Conservation (phyloP, 2,113 vertebrate species). For the Albula glossodonta region DNA sequence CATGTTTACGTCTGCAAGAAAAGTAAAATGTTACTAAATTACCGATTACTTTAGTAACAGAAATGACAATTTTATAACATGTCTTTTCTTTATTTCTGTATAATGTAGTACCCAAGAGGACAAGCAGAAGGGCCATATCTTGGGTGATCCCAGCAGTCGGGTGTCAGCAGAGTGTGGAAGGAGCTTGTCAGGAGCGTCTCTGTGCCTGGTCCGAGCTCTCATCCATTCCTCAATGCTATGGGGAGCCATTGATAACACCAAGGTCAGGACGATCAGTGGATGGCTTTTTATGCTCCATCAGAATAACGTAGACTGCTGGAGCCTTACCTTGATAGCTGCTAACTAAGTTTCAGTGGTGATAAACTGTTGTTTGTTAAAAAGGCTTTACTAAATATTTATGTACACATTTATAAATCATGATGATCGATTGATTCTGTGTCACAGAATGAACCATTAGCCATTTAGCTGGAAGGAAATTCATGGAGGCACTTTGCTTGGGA, state of each 20-base stretch:
- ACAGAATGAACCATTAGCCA: no score
- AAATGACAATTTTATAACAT: neutral
- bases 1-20: neutral
- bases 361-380: no score
- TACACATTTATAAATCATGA: no score
- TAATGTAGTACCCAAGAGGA: neutral
- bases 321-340: no score
- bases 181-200: slow-evolving; percentile 32
- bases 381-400: no score
- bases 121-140: slow-evolving; percentile 31
- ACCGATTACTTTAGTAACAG: no score
- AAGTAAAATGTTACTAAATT: no score
- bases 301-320: neutral
- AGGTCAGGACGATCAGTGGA: slow-evolving; percentile 16
- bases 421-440: no score
- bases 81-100: neutral
- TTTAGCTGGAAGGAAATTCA: no score
- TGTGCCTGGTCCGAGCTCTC: slow-evolving; percentile 33
- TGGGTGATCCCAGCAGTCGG: slow-evolving; percentile 30
- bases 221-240: slow-evolving; percentile 45
- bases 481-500: no score
- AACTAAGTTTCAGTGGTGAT: no score
- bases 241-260: slow-evolving; percentile 19
- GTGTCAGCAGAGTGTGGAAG: slow-evolving; percentile 20
- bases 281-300: neutral